Conservation (phyloP, 2,888 invertebrate genomes). For the Microctonus brassicae region DNA sequence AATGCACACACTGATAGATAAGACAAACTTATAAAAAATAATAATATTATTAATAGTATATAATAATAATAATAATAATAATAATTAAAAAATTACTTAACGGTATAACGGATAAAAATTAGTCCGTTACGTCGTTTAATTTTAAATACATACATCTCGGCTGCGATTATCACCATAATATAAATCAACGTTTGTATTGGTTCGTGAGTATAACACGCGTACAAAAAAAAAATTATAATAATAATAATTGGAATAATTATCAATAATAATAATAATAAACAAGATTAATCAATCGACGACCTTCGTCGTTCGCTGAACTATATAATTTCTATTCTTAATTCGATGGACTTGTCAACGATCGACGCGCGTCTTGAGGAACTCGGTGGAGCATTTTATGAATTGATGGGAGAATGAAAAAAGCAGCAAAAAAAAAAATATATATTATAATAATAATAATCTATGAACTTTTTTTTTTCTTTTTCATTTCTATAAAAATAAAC, state of each 20-base stretch:
- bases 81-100: constrained; percentile 31
- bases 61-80: constrained; percentile 18
- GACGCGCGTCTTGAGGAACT: constrained; percentile 24
- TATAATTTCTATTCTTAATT: not conserved
- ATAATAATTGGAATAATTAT: constrained; percentile 36
- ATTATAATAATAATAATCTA: no score
- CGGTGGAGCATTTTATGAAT: constrained; percentile 1
- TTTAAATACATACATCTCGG: constrained; percentile 35
- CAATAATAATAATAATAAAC: constrained; percentile 34
- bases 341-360: constrained; percentile 29
- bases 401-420: not conserved
- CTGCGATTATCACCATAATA: constrained; percentile 26
- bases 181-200: constrained; percentile 13
- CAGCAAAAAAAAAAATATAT: not conserved
- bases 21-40: not conserved
- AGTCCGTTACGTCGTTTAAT: constrained; percentile 17
- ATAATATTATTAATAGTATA: constrained; percentile 14
- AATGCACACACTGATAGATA: not conserved
- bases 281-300: constrained; percentile 27
- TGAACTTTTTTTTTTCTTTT: not conserved
- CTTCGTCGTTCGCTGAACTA: constrained; percentile 23
- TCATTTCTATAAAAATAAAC: not conserved
- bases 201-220: constrained; percentile 37
- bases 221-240: constrained; percentile 31
- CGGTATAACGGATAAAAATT: constrained; percentile 18